Conservation (phyloP, 2,797 vertebrate species). For the Liasis olivaceus region DNA sequence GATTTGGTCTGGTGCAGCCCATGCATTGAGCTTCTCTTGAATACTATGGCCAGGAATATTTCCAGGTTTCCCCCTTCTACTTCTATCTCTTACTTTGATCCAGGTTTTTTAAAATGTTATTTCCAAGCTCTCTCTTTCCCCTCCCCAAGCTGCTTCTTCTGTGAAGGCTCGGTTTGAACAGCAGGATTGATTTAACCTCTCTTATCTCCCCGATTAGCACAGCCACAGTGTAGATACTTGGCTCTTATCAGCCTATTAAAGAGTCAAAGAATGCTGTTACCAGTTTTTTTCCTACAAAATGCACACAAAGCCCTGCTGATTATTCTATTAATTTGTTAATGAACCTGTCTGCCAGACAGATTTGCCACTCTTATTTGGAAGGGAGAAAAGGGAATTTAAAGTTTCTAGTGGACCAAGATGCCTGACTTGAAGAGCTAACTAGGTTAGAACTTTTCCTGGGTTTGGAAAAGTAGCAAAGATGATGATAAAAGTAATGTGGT, state of each 20-base stretch:
- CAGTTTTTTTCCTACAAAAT: conserved; percentile 80
- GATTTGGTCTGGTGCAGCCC: background rate
- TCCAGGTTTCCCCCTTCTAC: background rate
- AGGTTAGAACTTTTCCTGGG: conserved; percentile 26
- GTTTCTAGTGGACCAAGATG: conserved; percentile 51
- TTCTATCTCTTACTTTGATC: conserved; percentile 41
- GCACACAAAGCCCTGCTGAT: conserved; percentile 82
- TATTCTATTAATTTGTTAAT: conserved; percentile 85
- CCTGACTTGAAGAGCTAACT: conserved; percentile 34
- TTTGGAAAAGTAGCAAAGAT: background rate
- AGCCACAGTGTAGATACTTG: conserved; percentile 72
- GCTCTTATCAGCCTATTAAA: conserved; percentile 79
- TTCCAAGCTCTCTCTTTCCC: conserved; percentile 31
- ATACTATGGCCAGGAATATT: background rate
- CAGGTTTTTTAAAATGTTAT: background rate
- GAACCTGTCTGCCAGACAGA: conserved; percentile 78
- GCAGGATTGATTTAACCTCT: conserved; percentile 74
- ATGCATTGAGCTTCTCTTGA: accelerated
- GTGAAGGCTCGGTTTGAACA: conserved; percentile 58
- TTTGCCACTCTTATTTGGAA: conserved; percentile 56
- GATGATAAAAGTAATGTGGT: background rate
- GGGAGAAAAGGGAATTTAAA: conserved; percentile 54
- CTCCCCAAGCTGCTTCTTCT: conserved; percentile 26
- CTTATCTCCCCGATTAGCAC: conserved; percentile 77
- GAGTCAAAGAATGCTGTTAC: conserved; percentile 79